Evolutionary conservation across 2,113 vertebrate species (phyloP).

Genomic region (Saccopteryx leptura): DNA sequence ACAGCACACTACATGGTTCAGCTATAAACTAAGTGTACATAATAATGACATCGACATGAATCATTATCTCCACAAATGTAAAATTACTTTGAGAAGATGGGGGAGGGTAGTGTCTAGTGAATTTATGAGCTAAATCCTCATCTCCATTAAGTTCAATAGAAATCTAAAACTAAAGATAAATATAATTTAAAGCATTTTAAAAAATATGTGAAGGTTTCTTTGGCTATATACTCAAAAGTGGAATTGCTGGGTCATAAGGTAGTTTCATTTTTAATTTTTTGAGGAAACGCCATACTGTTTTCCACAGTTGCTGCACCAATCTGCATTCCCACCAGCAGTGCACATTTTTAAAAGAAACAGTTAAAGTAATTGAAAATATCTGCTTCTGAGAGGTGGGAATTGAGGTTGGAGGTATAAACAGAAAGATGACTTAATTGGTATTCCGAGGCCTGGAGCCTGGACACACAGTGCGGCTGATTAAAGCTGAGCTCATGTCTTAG

Average conservation of each 20-base stretch:
- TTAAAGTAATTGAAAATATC: background rate
- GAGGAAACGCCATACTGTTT: background rate
- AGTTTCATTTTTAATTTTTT: background rate
- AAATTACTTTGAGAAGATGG: slow-evolving; percentile 27
- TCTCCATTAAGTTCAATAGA: background rate
- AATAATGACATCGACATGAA: background rate
- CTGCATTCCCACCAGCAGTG: background rate
- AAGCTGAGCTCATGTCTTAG: background rate
- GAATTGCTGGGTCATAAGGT: background rate
- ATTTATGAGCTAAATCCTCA: background rate
- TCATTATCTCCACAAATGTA: background rate
- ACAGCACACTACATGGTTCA: background rate
- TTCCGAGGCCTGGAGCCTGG: background rate
- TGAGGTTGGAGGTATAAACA: background rate
- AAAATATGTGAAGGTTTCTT: background rate
- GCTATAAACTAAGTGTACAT: background rate
- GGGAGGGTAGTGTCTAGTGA: background rate
- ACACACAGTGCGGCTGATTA: background rate
- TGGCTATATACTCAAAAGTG: background rate
- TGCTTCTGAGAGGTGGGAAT: background rate
- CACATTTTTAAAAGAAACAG: background rate
- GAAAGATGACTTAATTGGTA: background rate
- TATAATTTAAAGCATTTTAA: slow-evolving; percentile 35
- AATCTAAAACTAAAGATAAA: slow-evolving; percentile 25
- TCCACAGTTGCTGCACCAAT: background rate